Evolutionary conservation across 2,113 vertebrate genomes (phyloP).

Genomic region (Apeltes quadracus): DNA sequence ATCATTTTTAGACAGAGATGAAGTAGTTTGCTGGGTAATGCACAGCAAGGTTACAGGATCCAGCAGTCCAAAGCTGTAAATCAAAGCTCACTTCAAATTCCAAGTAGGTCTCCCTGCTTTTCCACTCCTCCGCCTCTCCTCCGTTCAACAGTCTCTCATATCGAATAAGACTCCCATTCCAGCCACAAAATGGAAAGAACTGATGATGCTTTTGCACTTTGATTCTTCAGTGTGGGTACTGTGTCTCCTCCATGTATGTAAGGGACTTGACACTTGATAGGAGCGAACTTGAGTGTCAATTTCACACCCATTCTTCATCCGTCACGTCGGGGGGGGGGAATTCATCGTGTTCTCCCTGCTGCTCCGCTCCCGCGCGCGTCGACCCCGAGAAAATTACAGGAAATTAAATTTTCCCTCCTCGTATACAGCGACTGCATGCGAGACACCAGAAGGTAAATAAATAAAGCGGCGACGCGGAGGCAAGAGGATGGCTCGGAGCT

Average conservation of each 20-base stretch:
- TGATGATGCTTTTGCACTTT: conserved; percentile 29
- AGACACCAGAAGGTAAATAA: conserved; percentile 50
- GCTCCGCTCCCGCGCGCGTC: conserved; percentile 9
- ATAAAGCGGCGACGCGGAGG: conserved; percentile 23
- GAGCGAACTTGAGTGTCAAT: conserved; percentile 17
- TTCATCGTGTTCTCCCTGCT: conserved; percentile 17
- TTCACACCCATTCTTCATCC: conserved; percentile 26
- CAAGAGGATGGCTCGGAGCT: conserved; percentile 22
- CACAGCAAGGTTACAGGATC: background rate
- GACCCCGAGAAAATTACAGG: conserved; percentile 49
- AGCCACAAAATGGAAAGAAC: conserved; percentile 41
- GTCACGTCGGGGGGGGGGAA: conserved; percentile 40
- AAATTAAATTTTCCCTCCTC: conserved; percentile 58
- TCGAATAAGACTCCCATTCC: conserved; percentile 17
- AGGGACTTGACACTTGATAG: conserved; percentile 22
- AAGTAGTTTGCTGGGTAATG: conserved; percentile 15
- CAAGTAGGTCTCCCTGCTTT: background rate
- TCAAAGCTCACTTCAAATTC: conserved; percentile 9
- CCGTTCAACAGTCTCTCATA: conserved; percentile 3
- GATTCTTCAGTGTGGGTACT: conserved; percentile 27
- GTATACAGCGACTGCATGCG: conserved; percentile 18
- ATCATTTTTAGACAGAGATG: background rate
- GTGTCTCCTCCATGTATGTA: conserved; percentile 19
- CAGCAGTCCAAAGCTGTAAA: conserved; percentile 18
- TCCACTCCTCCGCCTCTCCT: background rate